Evolutionary conservation across 2,888 invertebrate species (phyloP).

Genomic region (Diaphora mendica): DNA sequence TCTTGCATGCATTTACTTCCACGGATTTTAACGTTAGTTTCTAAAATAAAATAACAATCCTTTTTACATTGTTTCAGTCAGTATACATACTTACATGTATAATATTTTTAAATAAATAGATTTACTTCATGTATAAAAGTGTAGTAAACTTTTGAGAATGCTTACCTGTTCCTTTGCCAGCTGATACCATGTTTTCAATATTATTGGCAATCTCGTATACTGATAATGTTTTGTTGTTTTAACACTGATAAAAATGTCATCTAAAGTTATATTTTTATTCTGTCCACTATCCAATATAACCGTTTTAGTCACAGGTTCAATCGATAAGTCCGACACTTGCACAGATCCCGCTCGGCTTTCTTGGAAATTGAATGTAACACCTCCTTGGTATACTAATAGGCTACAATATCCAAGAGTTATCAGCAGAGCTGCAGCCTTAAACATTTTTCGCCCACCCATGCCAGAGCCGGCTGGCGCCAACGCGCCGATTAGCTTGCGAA

Average conservation of each 20-base stretch:
- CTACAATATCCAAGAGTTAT: conserved; percentile 87
- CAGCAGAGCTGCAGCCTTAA: conserved; percentile 83
- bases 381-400: conserved; percentile 87
- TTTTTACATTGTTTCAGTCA: neutral
- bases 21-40: neutral
- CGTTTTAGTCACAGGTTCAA: conserved; percentile 84
- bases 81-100: neutral
- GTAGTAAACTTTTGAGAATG: conserved; percentile 6
- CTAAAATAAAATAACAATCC: neutral
- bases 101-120: neutral
- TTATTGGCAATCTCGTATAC: conserved; percentile 92
- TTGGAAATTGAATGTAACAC: conserved; percentile 82
- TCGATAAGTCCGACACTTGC: conserved; percentile 78
- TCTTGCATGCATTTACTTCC: neutral
- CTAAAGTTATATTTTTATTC: conserved; percentile 88
- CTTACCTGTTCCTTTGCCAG: conserved; percentile 95
- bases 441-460: conserved; percentile 81
- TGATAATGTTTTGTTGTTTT: conserved; percentile 97
- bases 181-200: conserved; percentile 98
- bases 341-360: conserved; percentile 77
- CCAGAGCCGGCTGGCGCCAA: conserved; percentile 75
- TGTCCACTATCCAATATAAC: conserved; percentile 72
- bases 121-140: neutral
- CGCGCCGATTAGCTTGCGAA: conserved; percentile 71
- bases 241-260: conserved; percentile 97